Evolutionary conservation across 2,888 invertebrate genomes (phyloP).

Genomic region (Thysanoteuthis rhombus): DNA sequence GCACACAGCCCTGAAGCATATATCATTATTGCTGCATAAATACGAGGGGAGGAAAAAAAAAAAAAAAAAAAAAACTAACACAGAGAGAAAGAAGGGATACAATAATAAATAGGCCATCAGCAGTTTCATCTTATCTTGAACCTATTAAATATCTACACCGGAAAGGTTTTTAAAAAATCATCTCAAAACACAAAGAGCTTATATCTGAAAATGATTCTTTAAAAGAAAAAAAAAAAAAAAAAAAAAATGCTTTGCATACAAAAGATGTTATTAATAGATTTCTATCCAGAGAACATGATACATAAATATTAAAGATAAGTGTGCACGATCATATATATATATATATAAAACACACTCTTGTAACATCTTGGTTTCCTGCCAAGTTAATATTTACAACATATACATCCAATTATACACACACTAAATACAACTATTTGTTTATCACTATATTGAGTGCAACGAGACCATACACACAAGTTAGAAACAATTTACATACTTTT

Average conservation of each 20-base stretch:
- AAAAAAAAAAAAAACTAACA: neutral
- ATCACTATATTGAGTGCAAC: too few species aligned
- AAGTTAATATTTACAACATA: too few species aligned
- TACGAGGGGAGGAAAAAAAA: neutral
- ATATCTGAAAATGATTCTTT: neutral
- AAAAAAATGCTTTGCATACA: neutral
- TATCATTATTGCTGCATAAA: neutral
- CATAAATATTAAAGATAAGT: too few species aligned
- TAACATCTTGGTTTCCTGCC: too few species aligned
- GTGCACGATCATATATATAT: too few species aligned
- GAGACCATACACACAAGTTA: too few species aligned
- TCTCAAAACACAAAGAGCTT: neutral
- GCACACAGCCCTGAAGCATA: neutral
- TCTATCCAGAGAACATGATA: neutral
- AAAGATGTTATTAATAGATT: neutral
- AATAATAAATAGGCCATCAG: neutral
- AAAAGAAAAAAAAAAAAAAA: neutral
- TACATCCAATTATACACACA: too few species aligned
- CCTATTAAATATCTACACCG: neutral
- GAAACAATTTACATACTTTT: too few species aligned
- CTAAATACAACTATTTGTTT: too few species aligned
- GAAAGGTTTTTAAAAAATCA: neutral
- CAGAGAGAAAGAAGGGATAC: neutral
- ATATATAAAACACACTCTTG: too few species aligned
- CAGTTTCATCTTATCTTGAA: neutral